Evolutionary conservation across 2,888 invertebrate species (phyloP).

Genomic region (Zele albiditarsus): DNA sequence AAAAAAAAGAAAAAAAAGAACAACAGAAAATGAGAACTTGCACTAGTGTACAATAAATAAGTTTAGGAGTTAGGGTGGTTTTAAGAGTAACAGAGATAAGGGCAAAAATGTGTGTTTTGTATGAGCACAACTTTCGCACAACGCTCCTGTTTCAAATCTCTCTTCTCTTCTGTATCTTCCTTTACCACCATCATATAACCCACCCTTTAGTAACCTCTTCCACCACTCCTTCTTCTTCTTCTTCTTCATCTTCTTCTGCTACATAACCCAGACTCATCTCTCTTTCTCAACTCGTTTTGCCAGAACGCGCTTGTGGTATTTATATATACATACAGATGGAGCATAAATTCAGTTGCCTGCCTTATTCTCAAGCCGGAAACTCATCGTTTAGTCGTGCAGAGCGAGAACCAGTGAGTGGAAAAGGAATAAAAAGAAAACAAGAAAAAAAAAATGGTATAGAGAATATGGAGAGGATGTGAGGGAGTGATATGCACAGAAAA

Average conservation of each 20-base stretch:
- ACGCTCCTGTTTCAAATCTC: conserved; percentile 5
- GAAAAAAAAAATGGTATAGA: conserved; percentile 14
- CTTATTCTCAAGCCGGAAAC: conserved; percentile 41
- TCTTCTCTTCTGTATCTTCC: background rate
- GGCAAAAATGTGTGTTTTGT: conserved; percentile 42
- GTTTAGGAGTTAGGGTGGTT: conserved; percentile 19
- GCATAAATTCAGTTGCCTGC: conserved; percentile 62
- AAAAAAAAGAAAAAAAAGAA: background rate
- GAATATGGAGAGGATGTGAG: conserved; percentile 2
- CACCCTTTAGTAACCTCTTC: background rate
- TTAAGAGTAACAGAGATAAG: conserved; percentile 24
- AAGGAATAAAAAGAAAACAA: conserved; percentile 19
- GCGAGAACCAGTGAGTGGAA: conserved; percentile 21
- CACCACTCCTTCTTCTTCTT: conserved; percentile 22
- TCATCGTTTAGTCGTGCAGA: conserved; percentile 47
- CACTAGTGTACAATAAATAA: conserved; percentile 47
- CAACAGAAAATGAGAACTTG: conserved; percentile 19
- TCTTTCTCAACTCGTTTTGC: conserved; percentile 37
- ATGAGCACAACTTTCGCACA: conserved; percentile 22
- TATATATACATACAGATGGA: conserved; percentile 57
- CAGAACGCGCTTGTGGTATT: conserved; percentile 23
- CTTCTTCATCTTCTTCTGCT: conserved; percentile 13
- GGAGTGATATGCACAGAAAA: conserved; percentile 33
- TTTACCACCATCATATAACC: background rate
- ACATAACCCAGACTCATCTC: conserved; percentile 26